Evolutionary conservation across 2,797 vertebrate species (phyloP).

Genomic region (Pithecia hirsuta): DNA sequence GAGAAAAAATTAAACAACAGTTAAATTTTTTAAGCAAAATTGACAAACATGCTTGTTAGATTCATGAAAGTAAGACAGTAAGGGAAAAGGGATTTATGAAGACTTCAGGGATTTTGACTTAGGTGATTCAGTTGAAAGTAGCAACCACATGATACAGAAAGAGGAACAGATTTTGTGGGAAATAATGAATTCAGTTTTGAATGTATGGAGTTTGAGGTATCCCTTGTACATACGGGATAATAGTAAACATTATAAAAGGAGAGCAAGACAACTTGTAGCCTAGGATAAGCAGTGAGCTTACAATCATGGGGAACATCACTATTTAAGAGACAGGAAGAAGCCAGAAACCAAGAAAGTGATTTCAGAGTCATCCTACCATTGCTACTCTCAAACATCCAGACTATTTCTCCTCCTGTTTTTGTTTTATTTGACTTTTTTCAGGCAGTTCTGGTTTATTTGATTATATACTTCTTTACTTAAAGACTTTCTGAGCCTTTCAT

Average conservation of each 20-base stretch:
- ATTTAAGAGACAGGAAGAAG: background rate
- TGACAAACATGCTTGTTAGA: background rate
- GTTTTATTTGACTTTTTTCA: background rate
- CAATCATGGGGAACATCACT: background rate
- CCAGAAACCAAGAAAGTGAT: background rate
- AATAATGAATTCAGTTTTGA: background rate
- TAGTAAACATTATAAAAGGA: background rate
- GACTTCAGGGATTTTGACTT: background rate
- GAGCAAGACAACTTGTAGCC: background rate
- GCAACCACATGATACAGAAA: background rate
- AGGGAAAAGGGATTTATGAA: background rate
- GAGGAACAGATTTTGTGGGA: background rate
- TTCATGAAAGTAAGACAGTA: background rate
- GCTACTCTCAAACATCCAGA: background rate
- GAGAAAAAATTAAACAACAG: background rate
- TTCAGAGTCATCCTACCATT: background rate
- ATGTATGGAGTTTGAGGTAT: background rate
- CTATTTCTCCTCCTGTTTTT: background rate
- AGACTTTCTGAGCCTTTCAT: background rate
- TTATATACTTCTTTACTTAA: background rate
- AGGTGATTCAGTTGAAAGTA: background rate
- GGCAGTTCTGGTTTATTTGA: background rate
- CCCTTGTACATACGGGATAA: background rate
- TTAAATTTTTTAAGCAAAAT: background rate
- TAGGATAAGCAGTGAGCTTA: background rate